Base-by-base conservation (phyloP, 2,888 invertebrate genomes). In the Perdita meconis region DNA sequence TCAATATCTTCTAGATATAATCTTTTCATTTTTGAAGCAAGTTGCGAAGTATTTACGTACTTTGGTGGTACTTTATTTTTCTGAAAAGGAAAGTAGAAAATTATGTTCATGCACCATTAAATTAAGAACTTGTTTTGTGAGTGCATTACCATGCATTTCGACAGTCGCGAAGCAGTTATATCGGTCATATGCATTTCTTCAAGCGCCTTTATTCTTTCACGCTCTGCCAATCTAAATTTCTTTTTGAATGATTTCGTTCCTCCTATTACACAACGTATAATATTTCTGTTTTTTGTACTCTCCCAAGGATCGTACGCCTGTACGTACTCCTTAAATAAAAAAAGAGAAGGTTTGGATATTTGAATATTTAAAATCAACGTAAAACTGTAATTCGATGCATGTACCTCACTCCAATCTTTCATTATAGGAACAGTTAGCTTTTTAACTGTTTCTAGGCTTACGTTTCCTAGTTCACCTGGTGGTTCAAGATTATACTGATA, bases 361-460 rank as follows among this genome's bases (percentile, higher is more conserved):
- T 0, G 13, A 10, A 4, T 38, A 42, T 24, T 13, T 3, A 24
- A 30, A 59, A 1, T 55, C n/a, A 38, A 24, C 2, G 19, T 36
- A 63, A 36, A 19, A 24, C 16, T 8, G 0, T 55, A 59, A 30
- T 8, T 16, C 1, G 30, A 30, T 36, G 6, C 42, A 47, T n/a
- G n/a, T n/a, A 78, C 80, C 79, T 71, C 57, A 0, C 16, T 4
- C 74, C 79, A 80, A 26, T 71, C 38, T 34, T 57, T 0, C 68
- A 60, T 70, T 19, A 12, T 5, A 30, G 60, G 40, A 5, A 26
- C 73, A 2, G 8, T 2, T 12, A 70, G 12, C 8, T 44, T 12
- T 26, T 6, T 36, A 16, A 61, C 36, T 10, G 6, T 13, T 36
- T 69, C 65, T 8, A 78, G 16, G 0, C 57, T 34, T 0, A 79